A percentile compares a stretch with the other conserved stretches of the same genome.
phyloP scores from a whole-genome alignment of 2,888 invertebrate genomes.

The Torymus aiolomorphi region DNA sequence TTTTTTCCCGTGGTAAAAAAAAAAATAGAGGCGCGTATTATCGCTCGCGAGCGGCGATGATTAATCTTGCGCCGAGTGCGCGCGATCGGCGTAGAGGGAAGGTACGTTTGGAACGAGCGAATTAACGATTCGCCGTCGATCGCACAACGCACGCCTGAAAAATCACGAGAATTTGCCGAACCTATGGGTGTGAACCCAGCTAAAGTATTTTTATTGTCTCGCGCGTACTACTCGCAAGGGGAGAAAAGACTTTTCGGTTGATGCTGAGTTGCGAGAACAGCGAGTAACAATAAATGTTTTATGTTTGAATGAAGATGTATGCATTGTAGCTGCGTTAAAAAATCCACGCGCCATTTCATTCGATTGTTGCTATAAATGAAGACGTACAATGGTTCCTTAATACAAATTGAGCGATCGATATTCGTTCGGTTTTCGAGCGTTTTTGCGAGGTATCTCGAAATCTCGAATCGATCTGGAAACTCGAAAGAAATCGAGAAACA shows the following conservation, averaged over 20 bases:
- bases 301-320: too few species aligned
- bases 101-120: constrained; percentile 14
- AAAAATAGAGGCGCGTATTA: not conserved
- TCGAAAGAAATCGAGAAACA: too few species aligned
- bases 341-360: too few species aligned
- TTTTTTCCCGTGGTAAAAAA: not conserved
- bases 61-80: constrained; percentile 22
- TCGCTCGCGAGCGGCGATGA: constrained; percentile 14
- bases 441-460: too few species aligned
- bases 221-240: not conserved
- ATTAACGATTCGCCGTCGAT: constrained; percentile 17
- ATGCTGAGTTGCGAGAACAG: constrained; percentile 20
- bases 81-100: not conserved
- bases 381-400: too few species aligned
- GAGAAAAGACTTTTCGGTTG: not conserved
- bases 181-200: not conserved
- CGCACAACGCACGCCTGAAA: not conserved
- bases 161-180: not conserved
- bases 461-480: too few species aligned
- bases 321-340: too few species aligned
- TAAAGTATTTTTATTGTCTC: constrained; percentile 15
- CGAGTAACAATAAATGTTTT: constrained; percentile 12
- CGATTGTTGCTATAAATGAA: too few species aligned
- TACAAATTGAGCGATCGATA: too few species aligned
- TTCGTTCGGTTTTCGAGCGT: too few species aligned